Evolutionary conservation across 2,797 vertebrate genomes (phyloP), one percentile per base, ranked within the genome.

Genomic region (Tenualosa ilisha): DNA sequence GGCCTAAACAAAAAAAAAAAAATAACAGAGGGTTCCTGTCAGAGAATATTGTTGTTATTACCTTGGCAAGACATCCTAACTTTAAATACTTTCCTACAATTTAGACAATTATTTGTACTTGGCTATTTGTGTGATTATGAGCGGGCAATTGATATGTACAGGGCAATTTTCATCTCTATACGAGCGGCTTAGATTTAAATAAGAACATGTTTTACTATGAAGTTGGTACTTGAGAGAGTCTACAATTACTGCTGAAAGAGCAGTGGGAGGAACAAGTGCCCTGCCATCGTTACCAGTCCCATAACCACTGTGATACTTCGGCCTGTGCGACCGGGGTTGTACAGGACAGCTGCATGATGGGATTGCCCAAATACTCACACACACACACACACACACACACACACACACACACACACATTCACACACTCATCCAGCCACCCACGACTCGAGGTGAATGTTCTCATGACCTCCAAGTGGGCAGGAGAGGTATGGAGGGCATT

Each of bases 131-230:
- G 84, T 91, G 90, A 93, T 93, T 92, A 92, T 82, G 50, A 86
- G 81, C 22, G 84, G 87, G 91, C 89, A 91, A 90, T 85, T 90
- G 91, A 93, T 93, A 90, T 88, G 88, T 86, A 81, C 89, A 89
- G 68, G 68, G 87, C 90, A 92, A 91, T 43, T 75, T 75, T 75
- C 68, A 40, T 75, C 68, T 40, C 31, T 75, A 43, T 93, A 89
- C 87, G 87, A 89, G 89, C 89, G 86, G 91, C 92, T 93, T 93
- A 91, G 84, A 89, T 90, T 92, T 89, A 87, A 94, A 93, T 93
- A 91, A 89, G 89, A 87, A 86, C 87, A 86, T 88, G 91, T 91
- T 92, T 92, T 91, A 89, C 84, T 91, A 88, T 89, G 90, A 92
- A 92, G 85, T 49, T 86, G 61, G 54, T 31, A 82, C 89, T 83